Evolutionary conservation across 2,888 invertebrate genomes (phyloP).

Genomic region (Andrena dorsata): DNA sequence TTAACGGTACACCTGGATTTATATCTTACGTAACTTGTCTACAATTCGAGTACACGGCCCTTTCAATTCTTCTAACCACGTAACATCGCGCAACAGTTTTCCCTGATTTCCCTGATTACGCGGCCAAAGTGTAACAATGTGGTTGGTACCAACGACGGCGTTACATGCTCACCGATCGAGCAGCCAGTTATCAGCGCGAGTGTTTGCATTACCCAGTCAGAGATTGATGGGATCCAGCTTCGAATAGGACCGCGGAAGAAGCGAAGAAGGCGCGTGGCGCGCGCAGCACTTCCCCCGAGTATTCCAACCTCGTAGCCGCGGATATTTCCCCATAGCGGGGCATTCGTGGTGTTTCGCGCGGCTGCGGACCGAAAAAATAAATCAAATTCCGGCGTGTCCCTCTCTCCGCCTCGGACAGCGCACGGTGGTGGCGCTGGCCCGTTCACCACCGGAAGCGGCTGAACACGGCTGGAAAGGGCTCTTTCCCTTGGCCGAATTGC

Average conservation of each 20-base stretch:
- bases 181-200: too few relatives aligned
- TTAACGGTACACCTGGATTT: too few relatives aligned
- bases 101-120: not conserved
- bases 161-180: too few relatives aligned
- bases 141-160: not conserved
- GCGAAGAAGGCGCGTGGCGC: not conserved
- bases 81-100: not conserved
- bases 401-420: not conserved
- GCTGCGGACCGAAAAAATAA: not conserved
- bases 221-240: too few relatives aligned
- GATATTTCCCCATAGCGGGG: constrained; percentile 57
- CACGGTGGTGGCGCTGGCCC: too few relatives aligned
- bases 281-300: not conserved
- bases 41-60: too few relatives aligned
- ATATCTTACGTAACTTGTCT: too few relatives aligned
- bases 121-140: not conserved
- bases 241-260: too few relatives aligned
- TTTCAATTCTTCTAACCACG: not conserved
- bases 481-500: not conserved
- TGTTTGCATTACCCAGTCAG: too few relatives aligned
- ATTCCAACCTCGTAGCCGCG: constrained; percentile 44
- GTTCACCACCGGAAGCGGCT: too few relatives aligned
- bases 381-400: not conserved
- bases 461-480: not conserved
- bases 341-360: constrained; percentile 35